Base-by-base conservation (phyloP, 2,113 vertebrate species). In the Ploceus nigricollis region DNA sequence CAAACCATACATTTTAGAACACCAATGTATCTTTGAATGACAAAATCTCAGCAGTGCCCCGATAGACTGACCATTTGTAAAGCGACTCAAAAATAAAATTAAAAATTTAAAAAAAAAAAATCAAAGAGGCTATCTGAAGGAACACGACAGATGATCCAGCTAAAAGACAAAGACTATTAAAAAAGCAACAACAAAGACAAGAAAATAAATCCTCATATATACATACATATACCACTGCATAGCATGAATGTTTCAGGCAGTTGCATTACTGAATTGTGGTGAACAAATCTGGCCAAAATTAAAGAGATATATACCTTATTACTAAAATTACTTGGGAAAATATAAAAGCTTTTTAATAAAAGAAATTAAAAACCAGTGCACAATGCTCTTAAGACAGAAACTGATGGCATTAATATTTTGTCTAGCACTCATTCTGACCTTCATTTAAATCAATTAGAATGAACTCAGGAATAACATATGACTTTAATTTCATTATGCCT, bases 11-110 rank as follows among this genome's bases (percentile, higher is more conserved):
- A 94, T 96, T 86, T 82, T 81, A 92, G 57, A 80, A 88, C 76
- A 94, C 2, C 82, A 97, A 94, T 96, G 93, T 96, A 96, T 96
- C 88, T 94, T 96, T 95, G 93, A 94, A 95, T 90, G 93, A 97
- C 79, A 96, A 89, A 93, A 86, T 75, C 71, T 87, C 63, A 91
- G 80, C 93, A 95, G 86, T 70, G 64, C 47, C 70, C 79, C 56
- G 7, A 70, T 1, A 82, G 24, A 54, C 30, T 47, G 79, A 88
- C 17, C 35, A 16, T 70, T 82, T 77, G 47, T 80, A 73, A 80
- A 94, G 88, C 1, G 8, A 90, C 7, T 68, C 14, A 64, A n/a
- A 65, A 78, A 50, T 35, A 69, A 61, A 53, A 58, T 11, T 25
- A 2, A 11, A 54, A 69, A n/a, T 23, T n/a, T 35, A 17, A 22